Conservation (phyloP, 2,113 vertebrate genomes). For the Solea solea region DNA sequence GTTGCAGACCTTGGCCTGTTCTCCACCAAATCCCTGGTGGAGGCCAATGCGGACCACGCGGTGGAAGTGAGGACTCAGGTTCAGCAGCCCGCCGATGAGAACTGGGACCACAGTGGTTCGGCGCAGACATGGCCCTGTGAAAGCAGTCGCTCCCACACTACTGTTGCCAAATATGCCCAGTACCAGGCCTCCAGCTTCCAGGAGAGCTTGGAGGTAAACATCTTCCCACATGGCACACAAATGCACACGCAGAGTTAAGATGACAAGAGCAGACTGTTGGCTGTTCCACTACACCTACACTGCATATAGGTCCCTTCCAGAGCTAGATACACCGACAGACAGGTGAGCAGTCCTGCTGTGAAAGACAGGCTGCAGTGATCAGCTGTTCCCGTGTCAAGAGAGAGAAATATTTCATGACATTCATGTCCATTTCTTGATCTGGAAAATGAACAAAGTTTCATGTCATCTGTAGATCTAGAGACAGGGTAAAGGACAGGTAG, state of each 20-base stretch:
- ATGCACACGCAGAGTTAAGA: not conserved
- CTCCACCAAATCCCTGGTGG: constrained; percentile 93
- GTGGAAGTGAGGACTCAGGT: constrained; percentile 94
- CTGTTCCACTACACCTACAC: not conserved
- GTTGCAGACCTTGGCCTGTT: constrained; percentile 89
- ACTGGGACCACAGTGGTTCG: constrained; percentile 86
- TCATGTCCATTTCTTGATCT: no score
- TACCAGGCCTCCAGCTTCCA: constrained; percentile 94
- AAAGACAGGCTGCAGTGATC: no score
- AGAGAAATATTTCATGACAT: no score
- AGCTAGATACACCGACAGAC: no score
- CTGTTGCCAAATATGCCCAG: constrained; percentile 93
- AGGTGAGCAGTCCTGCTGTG: no score
- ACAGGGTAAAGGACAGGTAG: no score
- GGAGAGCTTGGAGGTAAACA: constrained; percentile 88
- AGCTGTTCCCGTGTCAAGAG: no score
- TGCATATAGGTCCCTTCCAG: no score
- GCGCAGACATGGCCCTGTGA: constrained; percentile 91
- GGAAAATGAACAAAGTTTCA: no score
- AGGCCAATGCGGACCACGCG: constrained; percentile 88
- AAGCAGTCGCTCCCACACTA: constrained; percentile 93
- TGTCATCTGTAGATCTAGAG: no score
- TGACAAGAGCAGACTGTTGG: no score
- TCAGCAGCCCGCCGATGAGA: constrained; percentile 92
- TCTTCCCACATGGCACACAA: constrained; percentile 26